Base-by-base conservation (phyloP, 2,797 vertebrate genomes). In the Premnoplex brunnescens region DNA sequence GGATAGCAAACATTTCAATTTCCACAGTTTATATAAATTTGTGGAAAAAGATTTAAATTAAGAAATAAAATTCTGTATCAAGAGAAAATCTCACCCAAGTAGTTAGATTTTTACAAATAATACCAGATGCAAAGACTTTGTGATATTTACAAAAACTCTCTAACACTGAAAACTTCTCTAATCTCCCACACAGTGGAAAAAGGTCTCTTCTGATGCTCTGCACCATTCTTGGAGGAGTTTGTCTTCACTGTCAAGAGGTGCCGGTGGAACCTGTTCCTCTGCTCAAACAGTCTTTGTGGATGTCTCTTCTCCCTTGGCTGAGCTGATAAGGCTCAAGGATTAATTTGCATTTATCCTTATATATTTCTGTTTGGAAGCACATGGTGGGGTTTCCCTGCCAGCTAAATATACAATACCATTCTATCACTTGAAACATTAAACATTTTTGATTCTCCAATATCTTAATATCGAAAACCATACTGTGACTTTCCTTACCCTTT, bases 401-500 rank as follows among this genome's bases (percentile, higher is more conserved):
- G 18, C 17, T 74, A 67, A 84, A 71, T 48, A 26, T 68, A 64
- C 34, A 43, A 15, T 41, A 41, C 10, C 6, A 36, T 66, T 64
- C 24, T 58, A 32, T 7, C 41, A 51, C 59, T 52, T 60, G 44
- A 56, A 80, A 77, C 3, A 8, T 28, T 4, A 77, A 68, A 48
- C 12, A 28, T 34, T 54, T 72, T 54, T 77, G 48, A 72, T 84
- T 71, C 30, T 56, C n/a, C 30, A 85, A 14, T 32, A 76, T 56
- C 10, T 76, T 63, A 48, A 72, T 16, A 58, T 14, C 62, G 51
- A 80, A 88, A 79, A 91, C 10, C 3, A 27, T 11, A n/a, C 52
- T 2, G 2, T n/a, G 67, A 52, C 5, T 81, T 95, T 68, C 86
- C 98, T 98, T 98, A 99, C 99, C 98, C 98, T 98, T 97, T 99